A percentile compares a stretch with the other conserved stretches of the same genome.
These are phyloP conservation scores for Phrynocephalus forsythii DNA, from an alignment of 2,797 vertebrate genomes.

Conservation along the genomic window DNA sequence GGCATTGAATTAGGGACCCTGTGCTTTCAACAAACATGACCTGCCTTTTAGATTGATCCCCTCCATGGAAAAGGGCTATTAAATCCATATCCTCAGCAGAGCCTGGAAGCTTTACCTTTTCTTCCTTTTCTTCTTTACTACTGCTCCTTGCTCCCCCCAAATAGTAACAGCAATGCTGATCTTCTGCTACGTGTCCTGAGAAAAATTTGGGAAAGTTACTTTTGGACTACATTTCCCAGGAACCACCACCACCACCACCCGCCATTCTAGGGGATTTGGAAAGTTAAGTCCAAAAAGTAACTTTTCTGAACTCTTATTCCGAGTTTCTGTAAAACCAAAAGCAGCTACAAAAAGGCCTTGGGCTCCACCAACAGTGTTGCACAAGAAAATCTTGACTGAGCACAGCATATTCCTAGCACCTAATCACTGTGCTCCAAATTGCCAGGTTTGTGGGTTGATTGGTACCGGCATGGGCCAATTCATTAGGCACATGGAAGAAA, in stretches of 20 bases:
- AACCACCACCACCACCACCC: not conserved
- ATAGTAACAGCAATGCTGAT: no score
- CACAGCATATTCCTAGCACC: not conserved
- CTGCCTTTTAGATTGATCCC: slow-evolving; percentile 24
- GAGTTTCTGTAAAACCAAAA: slow-evolving; percentile 42
- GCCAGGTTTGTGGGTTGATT: not conserved
- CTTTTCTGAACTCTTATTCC: not conserved
- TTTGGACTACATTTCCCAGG: not conserved
- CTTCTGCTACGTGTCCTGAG: not conserved
- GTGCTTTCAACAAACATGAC: not conserved
- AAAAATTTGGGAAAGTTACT: not conserved
- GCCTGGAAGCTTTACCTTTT: not conserved
- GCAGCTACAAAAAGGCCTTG: not conserved
- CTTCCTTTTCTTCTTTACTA: no score
- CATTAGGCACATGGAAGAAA: slow-evolving; percentile 27
- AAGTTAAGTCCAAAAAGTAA: not conserved
- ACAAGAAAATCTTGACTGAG: not conserved
- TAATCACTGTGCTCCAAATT: no score
- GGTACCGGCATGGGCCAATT: not conserved
- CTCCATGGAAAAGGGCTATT: rapidly evolving
- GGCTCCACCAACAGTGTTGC: not conserved
- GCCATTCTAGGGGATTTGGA: not conserved
- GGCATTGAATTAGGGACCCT: no score
- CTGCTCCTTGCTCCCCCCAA: no score
- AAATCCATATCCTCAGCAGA: not conserved